These are phyloP conservation scores for Drosophila pseudotakahashii DNA, from an alignment of 2,888 invertebrate species.

Conservation along the genomic window DNA sequence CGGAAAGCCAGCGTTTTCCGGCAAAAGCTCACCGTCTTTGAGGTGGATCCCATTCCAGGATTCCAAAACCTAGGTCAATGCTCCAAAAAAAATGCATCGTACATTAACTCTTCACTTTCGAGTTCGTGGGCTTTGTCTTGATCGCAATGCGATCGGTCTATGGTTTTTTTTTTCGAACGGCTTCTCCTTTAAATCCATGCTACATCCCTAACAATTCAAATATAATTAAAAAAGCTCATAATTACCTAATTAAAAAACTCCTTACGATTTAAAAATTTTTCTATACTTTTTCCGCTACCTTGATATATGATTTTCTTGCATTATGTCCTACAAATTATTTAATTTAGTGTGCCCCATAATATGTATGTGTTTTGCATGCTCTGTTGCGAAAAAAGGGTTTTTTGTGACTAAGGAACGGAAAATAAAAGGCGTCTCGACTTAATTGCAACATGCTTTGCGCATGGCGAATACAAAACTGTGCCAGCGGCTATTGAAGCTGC, in stretches of 20 bases:
- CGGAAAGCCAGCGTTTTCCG: no score
- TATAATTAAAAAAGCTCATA: background rate
- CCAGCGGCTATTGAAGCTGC: conserved; percentile 42
- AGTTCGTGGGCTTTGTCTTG: background rate
- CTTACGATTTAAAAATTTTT: background rate
- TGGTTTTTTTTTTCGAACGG: background rate
- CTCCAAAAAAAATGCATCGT: background rate
- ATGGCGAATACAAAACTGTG: conserved; percentile 54
- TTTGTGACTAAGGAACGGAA: background rate
- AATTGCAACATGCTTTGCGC: conserved; percentile 51
- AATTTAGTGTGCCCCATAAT: background rate
- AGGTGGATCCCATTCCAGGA: background rate
- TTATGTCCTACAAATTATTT: no score
- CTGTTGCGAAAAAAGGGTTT: background rate
- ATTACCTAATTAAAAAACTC: background rate
- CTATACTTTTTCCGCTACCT: background rate
- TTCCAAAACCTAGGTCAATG: background rate
- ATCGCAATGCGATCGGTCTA: background rate
- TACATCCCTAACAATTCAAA: background rate
- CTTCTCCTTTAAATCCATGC: no score
- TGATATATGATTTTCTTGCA: no score
- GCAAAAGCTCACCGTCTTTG: background rate
- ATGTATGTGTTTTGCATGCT: background rate
- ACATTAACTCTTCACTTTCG: background rate
- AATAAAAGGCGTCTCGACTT: conserved; percentile 7